Base-by-base conservation (phyloP, 2,888 invertebrate genomes). In the Drosophila dives region DNA sequence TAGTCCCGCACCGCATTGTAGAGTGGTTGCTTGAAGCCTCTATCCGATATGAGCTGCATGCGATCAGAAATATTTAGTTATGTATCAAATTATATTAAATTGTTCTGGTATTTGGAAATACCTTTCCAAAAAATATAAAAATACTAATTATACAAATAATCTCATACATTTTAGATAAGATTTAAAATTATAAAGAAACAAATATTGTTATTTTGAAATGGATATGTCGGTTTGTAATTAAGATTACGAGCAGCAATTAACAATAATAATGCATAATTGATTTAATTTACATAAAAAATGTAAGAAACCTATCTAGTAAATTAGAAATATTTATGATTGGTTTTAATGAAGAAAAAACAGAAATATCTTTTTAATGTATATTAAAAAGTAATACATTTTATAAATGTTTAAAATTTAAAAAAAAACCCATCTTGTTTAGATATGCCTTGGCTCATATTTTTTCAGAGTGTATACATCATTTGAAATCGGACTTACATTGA, bases 21-120 rank as follows among this genome's bases (percentile, higher is more conserved):
- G 1, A 92, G 82, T 0, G 93, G 93, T 75, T 94, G 93, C 53
- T 92, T 86, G 76, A 94, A 94, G 1, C 92, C 92, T 48, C 94
- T 91, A 78, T 94, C 94, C 3, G 93, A 91, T 54, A 94, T 94
- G 38, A 94, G 75, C 94, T 94, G 80, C 2, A 86, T n/a, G 23
- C 4, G 26, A 17, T 20, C 11, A 17, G 2, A 45, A 32, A 58
- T 29, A 38, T 45, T 42, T 11, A 23, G 11, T 10, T 12, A 15
- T 20, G 20, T 7, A 4, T 3, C 20, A 45, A 20, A 45, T 12
- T 20, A 23, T 20, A 7, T 20, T 3, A 7, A 29, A 29, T 29
- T 29, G 29, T 29, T 29, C 29, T 5, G 29, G 29, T 29, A 29
- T 29, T 29, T n/a, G 10, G 5, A 40, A 10, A 10, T 40, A 40